Conservation (phyloP, 2,113 vertebrate species). For the Ochotona curzoniae region DNA sequence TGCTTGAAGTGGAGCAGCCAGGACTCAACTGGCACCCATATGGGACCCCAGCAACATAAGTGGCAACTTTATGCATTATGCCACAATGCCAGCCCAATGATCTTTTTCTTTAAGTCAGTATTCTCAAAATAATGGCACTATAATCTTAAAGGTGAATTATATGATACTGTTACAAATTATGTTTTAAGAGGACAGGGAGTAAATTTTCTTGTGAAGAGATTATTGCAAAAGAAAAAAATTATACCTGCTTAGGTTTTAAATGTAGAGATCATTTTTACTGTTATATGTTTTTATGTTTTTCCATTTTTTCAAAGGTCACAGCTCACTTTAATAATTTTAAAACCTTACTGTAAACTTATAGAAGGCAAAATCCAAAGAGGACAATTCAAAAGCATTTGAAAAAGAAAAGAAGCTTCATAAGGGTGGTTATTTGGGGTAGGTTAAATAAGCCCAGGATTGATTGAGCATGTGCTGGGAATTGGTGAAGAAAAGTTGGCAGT, state of each 20-base stretch:
- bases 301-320: background rate
- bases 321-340: background rate
- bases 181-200: background rate
- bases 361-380: slow-evolving; percentile 32
- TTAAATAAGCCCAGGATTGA: background rate
- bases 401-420: background rate
- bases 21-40: no score
- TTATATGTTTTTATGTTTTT: slow-evolving; percentile 29
- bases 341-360: background rate
- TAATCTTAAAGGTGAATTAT: slow-evolving; percentile 21
- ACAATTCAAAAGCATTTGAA: background rate
- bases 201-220: slow-evolving; percentile 26
- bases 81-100: no score
- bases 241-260: background rate
- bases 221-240: background rate
- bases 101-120: background rate
- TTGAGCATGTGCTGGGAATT: background rate
- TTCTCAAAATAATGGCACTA: background rate
- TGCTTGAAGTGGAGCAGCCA: no score
- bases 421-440: background rate
- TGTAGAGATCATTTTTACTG: slow-evolving; percentile 20
- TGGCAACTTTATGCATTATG: no score
- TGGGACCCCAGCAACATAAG: no score
- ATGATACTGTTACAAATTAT: background rate
- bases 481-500: background rate